Percentiles rank a stretch among this genome's conserved stretches.
These are phyloP conservation scores for Theocolax elegans DNA, from an alignment of 1,140 invertebrate species.

Conservation along the genomic window DNA sequence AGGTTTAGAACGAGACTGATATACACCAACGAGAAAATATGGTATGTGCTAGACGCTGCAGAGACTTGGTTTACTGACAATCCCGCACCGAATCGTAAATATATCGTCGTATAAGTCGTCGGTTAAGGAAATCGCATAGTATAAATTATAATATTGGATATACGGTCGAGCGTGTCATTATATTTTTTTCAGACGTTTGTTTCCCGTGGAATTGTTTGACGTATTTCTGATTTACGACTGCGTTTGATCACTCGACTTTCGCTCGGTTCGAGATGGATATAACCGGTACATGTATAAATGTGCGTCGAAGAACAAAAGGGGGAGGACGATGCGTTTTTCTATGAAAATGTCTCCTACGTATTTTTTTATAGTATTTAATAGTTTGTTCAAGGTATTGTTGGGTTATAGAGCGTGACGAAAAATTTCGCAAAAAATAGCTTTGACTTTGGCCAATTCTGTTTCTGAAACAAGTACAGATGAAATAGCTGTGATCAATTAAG, in stretches of 20 bases:
- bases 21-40: background rate
- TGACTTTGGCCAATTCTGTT: too few relatives aligned
- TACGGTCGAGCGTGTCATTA: conserved; percentile 17
- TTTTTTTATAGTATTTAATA: too few relatives aligned
- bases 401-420: too few relatives aligned
- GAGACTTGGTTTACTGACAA: conserved; percentile 54
- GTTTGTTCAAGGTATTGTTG: too few relatives aligned
- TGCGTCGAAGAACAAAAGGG: conserved; percentile 1
- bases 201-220: conserved; percentile 4
- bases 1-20: background rate
- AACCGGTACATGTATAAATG: background rate
- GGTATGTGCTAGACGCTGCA: background rate
- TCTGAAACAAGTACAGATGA: too few relatives aligned
- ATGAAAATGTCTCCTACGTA: too few relatives aligned
- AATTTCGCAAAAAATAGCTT: too few relatives aligned
- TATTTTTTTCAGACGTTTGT: background rate
- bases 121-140: background rate
- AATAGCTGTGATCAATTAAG: too few relatives aligned
- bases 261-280: background rate
- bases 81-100: conserved; percentile 58
- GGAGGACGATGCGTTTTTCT: too few relatives aligned
- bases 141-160: conserved; percentile 9
- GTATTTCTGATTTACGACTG: conserved; percentile 54
- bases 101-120: conserved; percentile 44
- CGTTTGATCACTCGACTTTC: conserved; percentile 23